Evolutionary conservation across 1,140 invertebrate species (phyloP).

Genomic region (Drosophila sp.): DNA sequence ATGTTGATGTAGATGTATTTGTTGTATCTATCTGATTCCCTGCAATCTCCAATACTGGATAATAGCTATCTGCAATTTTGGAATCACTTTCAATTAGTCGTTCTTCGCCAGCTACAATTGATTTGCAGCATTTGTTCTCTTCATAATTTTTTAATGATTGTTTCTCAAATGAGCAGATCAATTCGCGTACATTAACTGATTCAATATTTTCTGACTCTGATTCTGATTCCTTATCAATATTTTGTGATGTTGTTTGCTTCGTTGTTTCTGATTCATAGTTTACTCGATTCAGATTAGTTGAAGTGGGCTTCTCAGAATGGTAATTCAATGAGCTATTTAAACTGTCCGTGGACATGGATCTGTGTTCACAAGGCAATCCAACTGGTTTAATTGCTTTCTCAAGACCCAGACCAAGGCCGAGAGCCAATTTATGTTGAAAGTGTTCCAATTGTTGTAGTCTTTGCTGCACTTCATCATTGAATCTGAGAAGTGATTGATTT

Average conservation of each 20-base stretch:
- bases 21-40: background rate
- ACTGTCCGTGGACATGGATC: background rate
- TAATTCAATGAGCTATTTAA: background rate
- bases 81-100: background rate
- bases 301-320: background rate
- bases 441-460: slow-evolving; percentile 49
- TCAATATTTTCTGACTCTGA: slow-evolving; percentile 50
- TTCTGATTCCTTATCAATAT: no score
- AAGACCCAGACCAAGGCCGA: slow-evolving; percentile 20
- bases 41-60: background rate
- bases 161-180: slow-evolving; percentile 87
- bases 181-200: slow-evolving; percentile 87
- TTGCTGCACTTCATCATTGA: slow-evolving; percentile 41
- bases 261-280: background rate
- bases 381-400: background rate
- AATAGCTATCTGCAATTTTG: background rate
- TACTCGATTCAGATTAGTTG: background rate
- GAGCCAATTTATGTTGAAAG: slow-evolving; percentile 47
- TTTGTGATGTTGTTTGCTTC: background rate
- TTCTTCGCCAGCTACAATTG: background rate
- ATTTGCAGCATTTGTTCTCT: background rate
- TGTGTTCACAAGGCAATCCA: background rate
- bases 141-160: slow-evolving; percentile 42
- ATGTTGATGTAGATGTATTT: background rate
- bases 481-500: slow-evolving; percentile 3